Base-by-base conservation (phyloP, 2,888 invertebrate species). In the Nasonovia ribisnigri region DNA sequence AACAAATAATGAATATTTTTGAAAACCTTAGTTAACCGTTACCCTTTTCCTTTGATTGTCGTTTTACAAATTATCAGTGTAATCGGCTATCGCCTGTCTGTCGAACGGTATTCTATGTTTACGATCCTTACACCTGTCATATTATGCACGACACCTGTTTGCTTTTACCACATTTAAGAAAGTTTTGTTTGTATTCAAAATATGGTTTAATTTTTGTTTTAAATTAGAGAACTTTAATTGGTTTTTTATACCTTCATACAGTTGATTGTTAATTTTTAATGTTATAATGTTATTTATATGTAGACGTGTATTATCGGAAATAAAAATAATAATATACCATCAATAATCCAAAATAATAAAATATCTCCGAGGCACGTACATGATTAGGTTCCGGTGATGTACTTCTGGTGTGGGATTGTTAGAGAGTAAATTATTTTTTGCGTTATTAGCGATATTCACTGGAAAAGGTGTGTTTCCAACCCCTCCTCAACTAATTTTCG, bases 381-480 rank as follows among this genome's bases (percentile, higher is more conserved):
- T 42, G 43, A 57, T 90, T 29, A 84, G 54, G 54, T 84, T 91
- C 77, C 84, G 91, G 84, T 91, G 42, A 10, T 29, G 77, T 24
- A 43, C 16, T 51, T 84, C 42, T 29, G 16, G 29, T 84, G 36
- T 20, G 36, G n/a, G n/a, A 67, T 67, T 16, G 29, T 57, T 29
- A 29, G 51, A 84, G 57, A 84, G 54, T 43, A 84, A 54, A 91
- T 84, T 91, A 91, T 84, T 91, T 92, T 87, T 92, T 43, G 92
- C 92, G 86, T 87, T 92, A 92, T 92, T 92, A 92, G 86, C 86
- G 60, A 92, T 86, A 86, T 92, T 60, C 60, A 16, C 60, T 87
- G 60, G 36, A 92, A 92, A 92, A 92, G 92, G 92, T 86, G 92
- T 87, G 92, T 60, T 91, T 60, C 86, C 92, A 43, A 84, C 93